Conservation (phyloP, 2,797 vertebrate genomes). For the Phalloptychus januarius region DNA sequence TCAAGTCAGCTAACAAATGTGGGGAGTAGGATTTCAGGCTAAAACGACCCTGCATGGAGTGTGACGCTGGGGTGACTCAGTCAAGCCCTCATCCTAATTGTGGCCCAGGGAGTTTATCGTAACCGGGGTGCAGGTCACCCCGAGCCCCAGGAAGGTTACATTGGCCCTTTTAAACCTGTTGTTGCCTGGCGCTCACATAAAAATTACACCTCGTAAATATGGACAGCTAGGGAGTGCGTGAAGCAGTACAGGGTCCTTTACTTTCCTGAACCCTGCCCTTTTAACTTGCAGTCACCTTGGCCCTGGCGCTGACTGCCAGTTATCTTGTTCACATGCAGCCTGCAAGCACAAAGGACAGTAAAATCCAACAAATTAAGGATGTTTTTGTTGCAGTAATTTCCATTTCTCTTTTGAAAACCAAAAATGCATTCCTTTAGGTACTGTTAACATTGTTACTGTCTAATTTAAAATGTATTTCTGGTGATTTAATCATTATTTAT, state of each 20-base stretch:
- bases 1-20: slow-evolving; percentile 19
- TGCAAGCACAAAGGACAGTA: slow-evolving; percentile 5
- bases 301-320: slow-evolving; percentile 50
- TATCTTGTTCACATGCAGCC: slow-evolving; percentile 42
- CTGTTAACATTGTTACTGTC: not conserved
- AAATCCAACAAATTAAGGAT: not conserved
- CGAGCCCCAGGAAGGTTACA: slow-evolving; percentile 75
- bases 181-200: slow-evolving; percentile 81
- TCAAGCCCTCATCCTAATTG: slow-evolving; percentile 74
- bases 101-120: slow-evolving; percentile 72
- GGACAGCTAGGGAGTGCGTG: slow-evolving; percentile 62
- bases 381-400: not conserved
- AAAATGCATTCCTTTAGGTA: not conserved
- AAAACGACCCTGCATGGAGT: slow-evolving; percentile 36
- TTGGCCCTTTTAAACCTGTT: slow-evolving; percentile 82
- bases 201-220: slow-evolving; percentile 85
- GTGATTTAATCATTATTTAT: not conserved
- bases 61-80: slow-evolving; percentile 70
- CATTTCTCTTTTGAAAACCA: not conserved
- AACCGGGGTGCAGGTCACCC: slow-evolving; percentile 68
- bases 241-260: slow-evolving; percentile 63
- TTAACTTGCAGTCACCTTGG: slow-evolving; percentile 73
- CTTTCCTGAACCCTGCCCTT: slow-evolving; percentile 74
- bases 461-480: not conserved
- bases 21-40: slow-evolving; percentile 13